Conservation (phyloP, 2,888 invertebrate genomes). For the Nasonovia ribisnigri region DNA sequence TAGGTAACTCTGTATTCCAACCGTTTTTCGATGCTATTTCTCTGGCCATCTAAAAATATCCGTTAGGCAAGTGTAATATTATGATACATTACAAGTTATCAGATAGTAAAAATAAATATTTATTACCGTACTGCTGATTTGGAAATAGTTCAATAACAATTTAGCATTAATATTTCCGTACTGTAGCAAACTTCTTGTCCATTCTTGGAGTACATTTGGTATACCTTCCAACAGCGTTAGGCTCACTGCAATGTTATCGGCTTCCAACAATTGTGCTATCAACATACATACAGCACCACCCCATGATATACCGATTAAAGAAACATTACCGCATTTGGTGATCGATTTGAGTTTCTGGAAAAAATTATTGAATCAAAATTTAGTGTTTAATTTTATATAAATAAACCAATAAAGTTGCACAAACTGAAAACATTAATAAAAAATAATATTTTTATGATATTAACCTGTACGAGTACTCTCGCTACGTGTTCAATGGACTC, state of each 20-base stretch:
- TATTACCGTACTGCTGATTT: not conserved
- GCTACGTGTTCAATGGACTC: conserved; percentile 46
- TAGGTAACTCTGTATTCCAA: conserved; percentile 32
- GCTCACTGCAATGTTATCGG: conserved; percentile 45
- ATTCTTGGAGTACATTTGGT: conserved; percentile 8
- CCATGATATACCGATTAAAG: conserved; percentile 45
- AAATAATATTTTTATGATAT: not conserved
- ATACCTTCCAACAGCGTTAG: conserved; percentile 24
- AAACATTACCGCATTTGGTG: not conserved
- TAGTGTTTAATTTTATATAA: not conserved
- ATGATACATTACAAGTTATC: not conserved
- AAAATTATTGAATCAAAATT: not conserved
- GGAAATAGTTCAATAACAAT: conserved; percentile 44
- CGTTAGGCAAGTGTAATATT: not conserved
- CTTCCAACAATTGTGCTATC: conserved; percentile 53
- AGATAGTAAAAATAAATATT: not conserved
- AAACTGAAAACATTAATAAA: not conserved
- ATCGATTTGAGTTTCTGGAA: conserved; percentile 53
- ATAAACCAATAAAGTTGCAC: not conserved
- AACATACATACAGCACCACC: conserved; percentile 16
- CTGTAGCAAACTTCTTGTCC: not conserved
- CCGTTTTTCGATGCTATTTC: not conserved
- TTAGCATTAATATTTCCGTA: conserved; percentile 28
- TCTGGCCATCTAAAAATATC: not conserved
- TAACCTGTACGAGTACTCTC: conserved; percentile 23